These are phyloP conservation scores for Idaea dimidiata DNA, from an alignment of 2,888 invertebrate species.

Conservation along the genomic window DNA sequence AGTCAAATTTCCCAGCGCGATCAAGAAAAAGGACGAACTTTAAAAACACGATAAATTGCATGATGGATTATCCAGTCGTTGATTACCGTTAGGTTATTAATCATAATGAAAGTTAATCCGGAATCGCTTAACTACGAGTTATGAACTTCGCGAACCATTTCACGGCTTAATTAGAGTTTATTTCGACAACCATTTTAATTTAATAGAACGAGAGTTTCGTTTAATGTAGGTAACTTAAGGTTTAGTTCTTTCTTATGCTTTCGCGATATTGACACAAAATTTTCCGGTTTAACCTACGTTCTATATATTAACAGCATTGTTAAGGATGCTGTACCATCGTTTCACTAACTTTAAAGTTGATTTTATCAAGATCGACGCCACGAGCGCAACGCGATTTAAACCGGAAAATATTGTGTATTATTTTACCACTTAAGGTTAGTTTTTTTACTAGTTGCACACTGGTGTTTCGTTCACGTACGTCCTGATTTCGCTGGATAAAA, in stretches of 20 bases:
- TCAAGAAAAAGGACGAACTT: not conserved
- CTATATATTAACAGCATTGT: no score
- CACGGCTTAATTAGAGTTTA: constrained; percentile 19
- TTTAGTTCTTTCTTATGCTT: no score
- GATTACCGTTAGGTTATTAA: constrained; percentile 42
- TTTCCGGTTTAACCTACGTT: no score
- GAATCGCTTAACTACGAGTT: constrained; percentile 24
- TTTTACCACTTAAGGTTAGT: not conserved
- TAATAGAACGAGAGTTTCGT: not conserved
- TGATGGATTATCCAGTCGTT: constrained; percentile 39
- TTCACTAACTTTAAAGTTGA: no score
- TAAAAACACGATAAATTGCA: constrained; percentile 15
- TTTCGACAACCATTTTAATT: constrained; percentile 18
- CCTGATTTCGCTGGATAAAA: not conserved
- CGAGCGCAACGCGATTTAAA: no score
- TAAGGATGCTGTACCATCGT: no score
- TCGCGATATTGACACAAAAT: no score
- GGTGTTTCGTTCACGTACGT: not conserved
- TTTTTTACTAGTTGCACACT: not conserved
- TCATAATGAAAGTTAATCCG: constrained; percentile 46
- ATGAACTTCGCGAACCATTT: constrained; percentile 30
- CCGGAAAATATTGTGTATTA: no score
- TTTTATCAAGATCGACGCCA: no score
- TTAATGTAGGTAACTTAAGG: not conserved
- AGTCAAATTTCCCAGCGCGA: not conserved